phyloP scores from a whole-genome alignment of 2,113 vertebrate species.

The Tachuris rubrigastra region DNA sequence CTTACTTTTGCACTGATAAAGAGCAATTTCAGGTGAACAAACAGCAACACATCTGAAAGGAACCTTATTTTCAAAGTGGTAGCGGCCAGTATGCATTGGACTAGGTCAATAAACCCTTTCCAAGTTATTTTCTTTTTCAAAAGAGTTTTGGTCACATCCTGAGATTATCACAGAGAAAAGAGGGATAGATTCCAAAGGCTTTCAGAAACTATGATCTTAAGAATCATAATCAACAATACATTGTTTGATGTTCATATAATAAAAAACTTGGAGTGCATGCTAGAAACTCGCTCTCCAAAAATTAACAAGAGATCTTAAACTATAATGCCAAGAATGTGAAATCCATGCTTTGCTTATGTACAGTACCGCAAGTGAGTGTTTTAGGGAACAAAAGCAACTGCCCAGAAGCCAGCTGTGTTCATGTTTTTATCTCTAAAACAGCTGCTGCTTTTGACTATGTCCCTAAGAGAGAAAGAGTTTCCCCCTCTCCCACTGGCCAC shows the following conservation, averaged over 20 bases:
- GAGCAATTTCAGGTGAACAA: conserved; percentile 20
- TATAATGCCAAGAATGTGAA: neutral
- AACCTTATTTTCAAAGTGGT: neutral
- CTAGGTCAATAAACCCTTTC: neutral
- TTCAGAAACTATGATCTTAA: neutral
- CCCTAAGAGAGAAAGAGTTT: neutral
- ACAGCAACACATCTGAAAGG: neutral
- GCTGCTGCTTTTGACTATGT: conserved; percentile 31
- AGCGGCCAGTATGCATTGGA: neutral
- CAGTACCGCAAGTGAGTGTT: neutral
- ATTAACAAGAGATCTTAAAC: neutral
- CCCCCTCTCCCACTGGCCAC: conserved; percentile 54
- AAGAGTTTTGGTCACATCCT: neutral
- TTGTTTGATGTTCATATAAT: neutral
- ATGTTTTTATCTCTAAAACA: conserved; percentile 49
- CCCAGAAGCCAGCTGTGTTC: conserved; percentile 59
- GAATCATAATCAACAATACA: neutral
- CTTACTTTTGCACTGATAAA: neutral
- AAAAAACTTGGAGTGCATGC: neutral
- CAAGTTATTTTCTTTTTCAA: neutral
- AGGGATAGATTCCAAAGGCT: neutral
- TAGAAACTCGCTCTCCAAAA: neutral
- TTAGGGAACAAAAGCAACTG: conserved; percentile 36
- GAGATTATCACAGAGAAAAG: neutral
- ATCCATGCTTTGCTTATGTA: neutral